Evolutionary conservation across 2,888 invertebrate genomes (phyloP).

Genomic region (Hypolimnas misippus): DNA sequence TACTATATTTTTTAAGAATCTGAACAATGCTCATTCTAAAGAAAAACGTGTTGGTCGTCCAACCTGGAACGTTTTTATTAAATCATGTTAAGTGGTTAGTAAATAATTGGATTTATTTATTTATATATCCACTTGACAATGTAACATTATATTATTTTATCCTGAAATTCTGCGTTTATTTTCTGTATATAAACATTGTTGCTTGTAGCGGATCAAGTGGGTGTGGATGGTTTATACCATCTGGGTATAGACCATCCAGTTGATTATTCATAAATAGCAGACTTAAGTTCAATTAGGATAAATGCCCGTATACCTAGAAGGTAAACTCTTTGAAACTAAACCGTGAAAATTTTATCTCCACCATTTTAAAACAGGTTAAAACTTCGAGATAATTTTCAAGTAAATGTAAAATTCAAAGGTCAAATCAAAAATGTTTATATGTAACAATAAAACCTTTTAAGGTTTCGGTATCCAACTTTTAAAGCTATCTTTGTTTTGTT

Average conservation of each 20-base stretch:
- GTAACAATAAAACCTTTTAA: neutral
- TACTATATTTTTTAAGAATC: constrained; percentile 18
- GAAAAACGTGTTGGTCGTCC: constrained; percentile 5
- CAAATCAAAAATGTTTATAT: neutral
- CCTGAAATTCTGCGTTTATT: neutral
- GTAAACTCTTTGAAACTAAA: neutral
- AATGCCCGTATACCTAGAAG: neutral
- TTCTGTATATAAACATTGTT: constrained; percentile 1
- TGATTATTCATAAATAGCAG: neutral
- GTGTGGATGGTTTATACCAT: neutral
- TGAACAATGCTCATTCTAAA: constrained; percentile 9
- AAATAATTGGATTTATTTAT: neutral
- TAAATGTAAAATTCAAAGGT: neutral
- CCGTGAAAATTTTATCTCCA: neutral
- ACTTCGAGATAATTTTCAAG: neutral
- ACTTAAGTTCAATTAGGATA: neutral
- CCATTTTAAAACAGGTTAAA: neutral
- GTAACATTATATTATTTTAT: too few species aligned
- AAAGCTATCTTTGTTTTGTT: constrained; percentile 5
- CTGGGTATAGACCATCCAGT: neutral
- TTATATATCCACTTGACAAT: neutral
- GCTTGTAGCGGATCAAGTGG: neutral
- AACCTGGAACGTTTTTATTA: constrained; percentile 9
- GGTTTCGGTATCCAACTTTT: constrained; percentile 1
- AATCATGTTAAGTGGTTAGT: neutral